A percentile compares a stretch with the other conserved stretches of the same genome.
These are phyloP conservation scores for Koerneria pararmatus DNA, from an alignment of 2,888 invertebrate species.

Conservation along the genomic window DNA sequence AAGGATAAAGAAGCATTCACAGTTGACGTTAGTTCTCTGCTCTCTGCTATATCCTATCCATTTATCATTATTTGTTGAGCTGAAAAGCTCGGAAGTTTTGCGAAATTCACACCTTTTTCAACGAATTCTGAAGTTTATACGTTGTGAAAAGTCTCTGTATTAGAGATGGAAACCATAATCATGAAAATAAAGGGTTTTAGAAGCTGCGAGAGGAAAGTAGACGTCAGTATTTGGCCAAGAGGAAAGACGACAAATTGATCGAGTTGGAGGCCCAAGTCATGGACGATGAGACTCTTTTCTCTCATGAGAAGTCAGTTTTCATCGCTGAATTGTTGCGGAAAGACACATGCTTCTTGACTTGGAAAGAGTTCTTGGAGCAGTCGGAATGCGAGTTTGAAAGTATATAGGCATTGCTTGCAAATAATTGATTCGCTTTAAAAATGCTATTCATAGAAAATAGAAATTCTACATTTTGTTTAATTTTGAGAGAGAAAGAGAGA, in stretches of 20 bases:
- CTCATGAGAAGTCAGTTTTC: conserved; percentile 76
- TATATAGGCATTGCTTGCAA: background rate
- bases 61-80: background rate
- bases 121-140: too few species aligned
- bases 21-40: conserved; percentile 28
- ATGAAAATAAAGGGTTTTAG: conserved; percentile 81
- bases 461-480: background rate
- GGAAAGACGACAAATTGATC: conserved; percentile 90
- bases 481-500: too few species aligned
- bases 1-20: conserved; percentile 42
- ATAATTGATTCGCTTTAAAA: too few species aligned
- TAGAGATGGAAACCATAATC: conserved; percentile 73
- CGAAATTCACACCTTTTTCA: too few species aligned
- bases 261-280: conserved; percentile 89
- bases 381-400: too few species aligned
- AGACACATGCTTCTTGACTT: background rate
- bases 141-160: conserved; percentile 8
- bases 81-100: conserved; percentile 74
- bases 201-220: conserved; percentile 84
- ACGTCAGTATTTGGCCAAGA: conserved; percentile 86
- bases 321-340: background rate
- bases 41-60: background rate
- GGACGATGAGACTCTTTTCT: conserved; percentile 92
- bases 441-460: background rate
- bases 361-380: background rate